Base-by-base conservation (phyloP, 2,888 invertebrate genomes). In the Opisthograptis luteolata region DNA sequence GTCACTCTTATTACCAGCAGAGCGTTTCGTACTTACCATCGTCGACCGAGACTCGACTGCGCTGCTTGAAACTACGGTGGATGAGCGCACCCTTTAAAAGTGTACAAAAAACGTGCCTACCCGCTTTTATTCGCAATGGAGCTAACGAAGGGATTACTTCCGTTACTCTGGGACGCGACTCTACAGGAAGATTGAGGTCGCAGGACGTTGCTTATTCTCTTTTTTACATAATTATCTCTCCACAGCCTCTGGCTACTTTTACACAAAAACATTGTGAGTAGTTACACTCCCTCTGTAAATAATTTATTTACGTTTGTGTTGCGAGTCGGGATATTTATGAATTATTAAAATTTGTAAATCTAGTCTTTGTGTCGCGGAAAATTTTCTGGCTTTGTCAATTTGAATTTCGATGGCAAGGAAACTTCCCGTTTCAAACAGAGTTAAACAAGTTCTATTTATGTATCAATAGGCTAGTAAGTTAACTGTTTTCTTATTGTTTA, bases 271-370 rank as follows among this genome's bases (percentile, higher is more conserved):
- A 47, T 51, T 25, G 41, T 24, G 0, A 14, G 7, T 28, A 14
- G 7, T 28, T 32, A 40, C 39, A 34, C 52, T 50, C 27, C 25
- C 34, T 34, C 22, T 20, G 20, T 32, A 48, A 48, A 55, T 49
- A 47, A 27, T 32, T 28, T 54, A 52, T 58, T 54, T 69, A 68
- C 68, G 67, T 71, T 64, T 63, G 57, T 36, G 32, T 28, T 39
- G 34, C 39, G 53, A 35, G 46, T 48, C 36, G 49, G 58, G 43
- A 58, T 58, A 67, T 68, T 68, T 67, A 76, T 81, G 73, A 79
- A 81, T 83, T 69, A 83, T 80, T 78, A 76, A 80, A 61, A 59
- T 64, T 63, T 55, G 48, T 72, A 73, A 75, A 73, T 74, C n/a
- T 72, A 66, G 72, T 72, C 62, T 75, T 70, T 64, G 71, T 70